Percentiles rank a stretch among this genome's conserved stretches.
Evolutionary conservation across 1,140 invertebrate species (phyloP).

Genomic region (Leptinotarsa undecemlineata): DNA sequence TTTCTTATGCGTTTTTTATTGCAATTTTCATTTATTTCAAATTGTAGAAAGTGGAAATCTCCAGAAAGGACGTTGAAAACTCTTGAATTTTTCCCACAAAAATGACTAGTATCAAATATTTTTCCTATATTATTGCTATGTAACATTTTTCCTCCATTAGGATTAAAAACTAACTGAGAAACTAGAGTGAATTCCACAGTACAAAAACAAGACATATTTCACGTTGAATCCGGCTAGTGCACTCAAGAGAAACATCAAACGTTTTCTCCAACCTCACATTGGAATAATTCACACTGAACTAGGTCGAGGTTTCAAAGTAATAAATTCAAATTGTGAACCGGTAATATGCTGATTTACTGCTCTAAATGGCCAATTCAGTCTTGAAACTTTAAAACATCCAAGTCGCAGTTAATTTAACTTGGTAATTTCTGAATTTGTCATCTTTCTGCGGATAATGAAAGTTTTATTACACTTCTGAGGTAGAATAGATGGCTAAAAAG

Average conservation of each 20-base stretch:
- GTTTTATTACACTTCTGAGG: neutral
- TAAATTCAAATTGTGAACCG: conserved; percentile 21
- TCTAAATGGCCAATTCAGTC: conserved; percentile 40
- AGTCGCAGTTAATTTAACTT: conserved; percentile 41
- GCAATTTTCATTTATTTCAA: no score
- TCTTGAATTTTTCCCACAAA: no score
- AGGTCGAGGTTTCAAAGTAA: neutral
- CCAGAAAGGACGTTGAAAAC: no score
- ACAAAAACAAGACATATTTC: neutral
- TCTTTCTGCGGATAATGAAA: conserved; percentile 29
- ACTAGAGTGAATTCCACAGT: neutral
- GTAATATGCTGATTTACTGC: conserved; percentile 38
- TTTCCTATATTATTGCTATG: no score
- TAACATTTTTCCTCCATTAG: no score
- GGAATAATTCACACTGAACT: conserved; percentile 14
- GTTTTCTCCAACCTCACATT: neutral
- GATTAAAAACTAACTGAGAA: no score
- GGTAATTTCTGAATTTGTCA: conserved; percentile 43
- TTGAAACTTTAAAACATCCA: conserved; percentile 37
- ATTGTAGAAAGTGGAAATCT: no score
- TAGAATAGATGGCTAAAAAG: neutral
- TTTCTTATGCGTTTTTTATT: no score
- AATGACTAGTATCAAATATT: no score
- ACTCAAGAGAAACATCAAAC: neutral
- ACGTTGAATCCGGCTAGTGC: neutral